Evolutionary conservation across 2,113 vertebrate genomes (phyloP).

Genomic region (Synodontis membranacea): DNA sequence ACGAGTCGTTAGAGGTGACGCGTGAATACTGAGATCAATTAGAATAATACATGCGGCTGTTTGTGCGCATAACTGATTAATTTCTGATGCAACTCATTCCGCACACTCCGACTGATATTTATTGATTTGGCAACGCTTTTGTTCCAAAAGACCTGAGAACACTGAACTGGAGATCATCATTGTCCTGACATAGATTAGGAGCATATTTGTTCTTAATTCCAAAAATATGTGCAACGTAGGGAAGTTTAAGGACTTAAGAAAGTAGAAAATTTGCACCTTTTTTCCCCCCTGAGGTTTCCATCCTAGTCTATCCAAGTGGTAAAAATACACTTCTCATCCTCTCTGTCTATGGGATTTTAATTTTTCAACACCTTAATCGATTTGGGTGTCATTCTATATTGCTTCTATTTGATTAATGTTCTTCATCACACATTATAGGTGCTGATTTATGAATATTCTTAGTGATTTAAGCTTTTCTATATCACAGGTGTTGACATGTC

Average conservation of each 20-base stretch:
- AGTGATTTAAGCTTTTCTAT: too few species aligned
- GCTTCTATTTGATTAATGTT: neutral
- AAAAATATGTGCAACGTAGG: neutral
- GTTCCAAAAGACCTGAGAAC: neutral
- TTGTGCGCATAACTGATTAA: conserved; percentile 39
- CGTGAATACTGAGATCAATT: conserved; percentile 22
- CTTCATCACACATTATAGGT: neutral
- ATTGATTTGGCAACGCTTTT: neutral
- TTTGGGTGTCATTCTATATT: neutral
- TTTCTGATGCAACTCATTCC: conserved; percentile 16
- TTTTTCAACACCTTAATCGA: neutral
- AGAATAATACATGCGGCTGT: neutral
- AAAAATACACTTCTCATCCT: neutral
- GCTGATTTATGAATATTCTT: neutral
- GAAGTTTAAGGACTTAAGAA: neutral
- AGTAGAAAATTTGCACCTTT: neutral
- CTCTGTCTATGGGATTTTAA: neutral
- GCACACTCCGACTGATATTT: neutral
- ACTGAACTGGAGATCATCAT: neutral
- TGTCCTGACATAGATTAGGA: neutral
- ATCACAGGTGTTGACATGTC: neutral
- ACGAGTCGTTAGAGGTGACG: conserved; percentile 8
- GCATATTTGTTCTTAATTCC: neutral
- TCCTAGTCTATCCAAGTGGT: neutral
- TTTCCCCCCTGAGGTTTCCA: neutral